Base-by-base conservation (phyloP, 2,113 vertebrate genomes). In the Solea senegalensis region DNA sequence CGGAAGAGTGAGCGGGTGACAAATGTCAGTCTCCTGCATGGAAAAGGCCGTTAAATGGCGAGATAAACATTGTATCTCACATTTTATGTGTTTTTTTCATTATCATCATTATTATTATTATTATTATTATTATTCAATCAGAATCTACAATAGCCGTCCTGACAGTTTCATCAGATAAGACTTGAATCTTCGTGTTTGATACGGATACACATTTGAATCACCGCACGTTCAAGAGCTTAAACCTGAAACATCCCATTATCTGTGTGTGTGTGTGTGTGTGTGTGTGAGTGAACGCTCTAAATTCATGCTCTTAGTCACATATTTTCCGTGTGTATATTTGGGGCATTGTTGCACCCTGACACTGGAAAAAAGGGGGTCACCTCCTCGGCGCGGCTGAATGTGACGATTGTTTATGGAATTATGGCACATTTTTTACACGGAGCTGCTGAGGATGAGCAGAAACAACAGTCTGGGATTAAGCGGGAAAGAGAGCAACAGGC, bases 391-490 rank as follows among this genome's bases (percentile, higher is more conserved):
- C 60, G 2, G 53, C 72, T 90, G 80, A 92, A 90, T 92, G 85
- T 91, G 83, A 91, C 84, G 91, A 91, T 92, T 92, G 85, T 93
- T 92, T 80, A 27, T 74, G 77, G 86, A 86, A 87, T 91, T 86
- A 88, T 77, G 72, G 82, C 71, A 78, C 65, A 83, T 51, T 79
- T 58, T 21, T 64, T 80, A 66, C 87, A 75, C 77, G 78, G 72
- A 75, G 73, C 43, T 74, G 45, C 45, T 48, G 45, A 84, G 63
- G 80, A 86, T 87, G 87, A 90, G 75, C 88, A 80, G 67, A 83
- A 78, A 92, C 91, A 93, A 89, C 44, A 84, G 88, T 90, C 84
- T 91, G 82, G 89, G 86, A 92, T 92, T 90, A 91, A 87, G 88
- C 76, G 73, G 87, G 85, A 87, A 90, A 74, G 53, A 79, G 77